Base-by-base conservation (phyloP, 2,113 vertebrate genomes). In the Phaethornis superciliosus region DNA sequence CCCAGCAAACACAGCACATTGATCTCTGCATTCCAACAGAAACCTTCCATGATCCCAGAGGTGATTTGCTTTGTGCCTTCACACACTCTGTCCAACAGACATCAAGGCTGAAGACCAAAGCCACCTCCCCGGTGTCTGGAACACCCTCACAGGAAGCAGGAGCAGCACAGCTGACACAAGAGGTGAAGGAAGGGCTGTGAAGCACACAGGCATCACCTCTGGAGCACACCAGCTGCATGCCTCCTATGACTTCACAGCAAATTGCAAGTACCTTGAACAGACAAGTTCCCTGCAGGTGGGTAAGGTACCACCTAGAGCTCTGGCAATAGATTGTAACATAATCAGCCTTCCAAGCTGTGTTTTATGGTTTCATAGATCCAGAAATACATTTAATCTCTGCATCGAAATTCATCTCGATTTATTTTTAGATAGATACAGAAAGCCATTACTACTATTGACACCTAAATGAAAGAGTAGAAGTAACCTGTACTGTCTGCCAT, bases 281-380 rank as follows among this genome's bases (percentile, higher is more conserved):
- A 55, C 7, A 37, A 15, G 9, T 40, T 62, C 26, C 59, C 44
- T 9, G n/a, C 15, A 51, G 19, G 12, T 4, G 19, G 9, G 30
- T 4, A 7, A 62, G 22, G 17, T 6, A 21, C 7, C 33, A 47
- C 27, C 15, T 22, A 2, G 0, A 47, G 22, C n/a, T 77, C 24
- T 5, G 42, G 15, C 1, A 1, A 14, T 1, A 16, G 12, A 20
- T 1, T 20, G 37, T 3, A 21, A 32, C 0, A 1, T 0, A 0
- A 15, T 2, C 42, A 32, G 47, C 12, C 70, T 40, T 17, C 12
- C 0, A 59, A 92, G 11, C 10, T 27, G 4, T 10, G 9, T 8
- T 55, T 27, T 12, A 54, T 7, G 4, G 10, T 26, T 88, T 68
- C 71, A n/a, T 18, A 56, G 44, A 67, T 20, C 7, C 16, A 23